Conservation (phyloP, 2,888 invertebrate species). For the Abrostola tripartita region DNA sequence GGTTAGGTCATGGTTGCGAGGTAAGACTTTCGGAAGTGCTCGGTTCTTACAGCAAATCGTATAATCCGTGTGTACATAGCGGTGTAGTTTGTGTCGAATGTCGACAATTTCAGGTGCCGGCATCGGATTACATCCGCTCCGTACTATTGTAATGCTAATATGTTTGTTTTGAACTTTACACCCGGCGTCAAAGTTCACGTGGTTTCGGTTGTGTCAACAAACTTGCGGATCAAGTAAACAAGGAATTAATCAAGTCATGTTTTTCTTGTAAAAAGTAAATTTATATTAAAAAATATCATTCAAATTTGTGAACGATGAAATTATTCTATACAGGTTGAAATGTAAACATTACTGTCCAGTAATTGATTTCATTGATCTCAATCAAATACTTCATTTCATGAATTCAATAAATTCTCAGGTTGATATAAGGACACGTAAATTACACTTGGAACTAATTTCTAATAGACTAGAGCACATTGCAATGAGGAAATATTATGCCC, state of each 20-base stretch:
- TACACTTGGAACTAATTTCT: not conserved
- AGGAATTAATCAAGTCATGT: conserved; percentile 14
- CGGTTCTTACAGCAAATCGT: conserved; percentile 45
- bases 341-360: not conserved
- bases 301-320: conserved; percentile 3
- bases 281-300: too few species aligned
- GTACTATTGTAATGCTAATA: conserved; percentile 63
- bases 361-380: not conserved
- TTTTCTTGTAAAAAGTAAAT: conserved; percentile 8
- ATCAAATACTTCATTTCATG: not conserved
- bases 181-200: conserved; percentile 69
- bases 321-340: conserved; percentile 2
- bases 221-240: conserved; percentile 52
- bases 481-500: conserved; percentile 34
- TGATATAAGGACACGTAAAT: not conserved
- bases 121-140: conserved; percentile 24
- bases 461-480: conserved; percentile 7
- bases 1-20: conserved; percentile 74
- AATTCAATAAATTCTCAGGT: not conserved
- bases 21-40: conserved; percentile 65
- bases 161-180: conserved; percentile 71
- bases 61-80: conserved; percentile 30
- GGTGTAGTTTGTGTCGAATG: conserved; percentile 19
- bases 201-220: conserved; percentile 66
- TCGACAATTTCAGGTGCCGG: conserved; percentile 19